Evolutionary conservation across 2,888 invertebrate species (phyloP).

Genomic region (Temnothorax ravouxi): DNA sequence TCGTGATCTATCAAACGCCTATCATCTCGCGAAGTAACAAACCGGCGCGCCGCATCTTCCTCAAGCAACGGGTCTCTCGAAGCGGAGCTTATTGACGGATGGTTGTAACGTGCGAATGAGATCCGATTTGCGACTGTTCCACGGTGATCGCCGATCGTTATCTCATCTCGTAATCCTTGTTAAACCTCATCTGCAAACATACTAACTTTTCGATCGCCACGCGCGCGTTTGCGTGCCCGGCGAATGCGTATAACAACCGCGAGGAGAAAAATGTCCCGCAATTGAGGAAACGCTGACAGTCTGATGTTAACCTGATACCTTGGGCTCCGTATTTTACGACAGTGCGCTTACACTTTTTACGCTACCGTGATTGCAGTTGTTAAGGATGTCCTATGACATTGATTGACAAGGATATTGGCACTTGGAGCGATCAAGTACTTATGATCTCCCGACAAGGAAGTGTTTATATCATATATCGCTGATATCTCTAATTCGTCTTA

Average conservation of each 20-base stretch:
- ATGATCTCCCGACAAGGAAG: neutral
- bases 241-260: neutral
- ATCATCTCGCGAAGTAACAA: slow-evolving; percentile 22
- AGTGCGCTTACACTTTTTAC: slow-evolving; percentile 8
- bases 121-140: slow-evolving; percentile 35
- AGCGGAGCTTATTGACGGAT: slow-evolving; percentile 29
- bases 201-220: slow-evolving; percentile 42
- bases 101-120: neutral
- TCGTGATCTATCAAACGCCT: slow-evolving; percentile 37
- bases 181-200: slow-evolving; percentile 21
- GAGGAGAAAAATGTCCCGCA: slow-evolving; percentile 3
- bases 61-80: neutral
- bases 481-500: neutral
- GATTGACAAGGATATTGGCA: slow-evolving; percentile 13
- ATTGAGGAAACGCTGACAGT: slow-evolving; percentile 23
- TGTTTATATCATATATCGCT: neutral
- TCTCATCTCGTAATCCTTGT: slow-evolving; percentile 54
- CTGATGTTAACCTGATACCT: slow-evolving; percentile 2
- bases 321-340: neutral
- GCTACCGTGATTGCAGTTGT: neutral
- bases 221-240: neutral
- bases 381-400: neutral
- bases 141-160: slow-evolving; percentile 31
- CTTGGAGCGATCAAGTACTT: neutral
- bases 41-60: neutral